Evolutionary conservation across 2,113 vertebrate genomes (phyloP).

Genomic region (Corythoichthys intestinalis): DNA sequence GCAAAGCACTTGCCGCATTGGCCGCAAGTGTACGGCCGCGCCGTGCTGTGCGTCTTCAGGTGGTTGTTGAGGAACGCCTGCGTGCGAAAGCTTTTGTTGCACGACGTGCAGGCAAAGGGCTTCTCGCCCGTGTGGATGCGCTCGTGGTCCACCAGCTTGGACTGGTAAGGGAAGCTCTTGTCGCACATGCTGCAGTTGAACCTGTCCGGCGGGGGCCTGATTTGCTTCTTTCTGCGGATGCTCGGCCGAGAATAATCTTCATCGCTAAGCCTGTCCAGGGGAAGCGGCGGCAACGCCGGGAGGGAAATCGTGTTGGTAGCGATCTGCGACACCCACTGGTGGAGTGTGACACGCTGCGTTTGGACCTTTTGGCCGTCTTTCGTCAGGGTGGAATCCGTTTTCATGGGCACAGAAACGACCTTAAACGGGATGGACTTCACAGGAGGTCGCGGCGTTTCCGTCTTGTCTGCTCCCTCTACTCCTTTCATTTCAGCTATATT

Average conservation of each 20-base stretch:
- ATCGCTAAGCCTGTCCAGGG: slow-evolving; percentile 22
- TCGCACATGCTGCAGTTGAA: slow-evolving; percentile 57
- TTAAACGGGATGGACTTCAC: slow-evolving; percentile 53
- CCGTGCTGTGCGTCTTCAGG: slow-evolving; percentile 62
- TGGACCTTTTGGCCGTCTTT: slow-evolving; percentile 50
- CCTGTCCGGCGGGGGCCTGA: slow-evolving; percentile 43
- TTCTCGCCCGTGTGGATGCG: slow-evolving; percentile 70
- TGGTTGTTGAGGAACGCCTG: slow-evolving; percentile 68
- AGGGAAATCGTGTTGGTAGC: slow-evolving; percentile 61
- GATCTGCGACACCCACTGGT: slow-evolving; percentile 70
- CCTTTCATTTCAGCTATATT: not conserved
- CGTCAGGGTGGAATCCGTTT: slow-evolving; percentile 10
- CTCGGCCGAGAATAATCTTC: slow-evolving; percentile 34
- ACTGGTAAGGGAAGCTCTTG: slow-evolving; percentile 65
- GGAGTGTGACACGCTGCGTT: slow-evolving; percentile 59
- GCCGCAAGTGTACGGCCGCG: slow-evolving; percentile 57
- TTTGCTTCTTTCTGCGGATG: slow-evolving; percentile 52
- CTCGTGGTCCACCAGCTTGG: slow-evolving; percentile 63
- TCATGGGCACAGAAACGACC: slow-evolving; percentile 35
- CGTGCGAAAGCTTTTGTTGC: slow-evolving; percentile 63
- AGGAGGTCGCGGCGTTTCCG: not conserved
- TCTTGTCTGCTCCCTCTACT: not conserved
- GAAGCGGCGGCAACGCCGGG: slow-evolving; percentile 59
- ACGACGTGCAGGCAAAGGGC: slow-evolving; percentile 59
- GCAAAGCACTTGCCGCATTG: slow-evolving; percentile 65